phyloP scores from a whole-genome alignment of 2,797 vertebrate genomes.

The Clarias pachynema region DNA sequence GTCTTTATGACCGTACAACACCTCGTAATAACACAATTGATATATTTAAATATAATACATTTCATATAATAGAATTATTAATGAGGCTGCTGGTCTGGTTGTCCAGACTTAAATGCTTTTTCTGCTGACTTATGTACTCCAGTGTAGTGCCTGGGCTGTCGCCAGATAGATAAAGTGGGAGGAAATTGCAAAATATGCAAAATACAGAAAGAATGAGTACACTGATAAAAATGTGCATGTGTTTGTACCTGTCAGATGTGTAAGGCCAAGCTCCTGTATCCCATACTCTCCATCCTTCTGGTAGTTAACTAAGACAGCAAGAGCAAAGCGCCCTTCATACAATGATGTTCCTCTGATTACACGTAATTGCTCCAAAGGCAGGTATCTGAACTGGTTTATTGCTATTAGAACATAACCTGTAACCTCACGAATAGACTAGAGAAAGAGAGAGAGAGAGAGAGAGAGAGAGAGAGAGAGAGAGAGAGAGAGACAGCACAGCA shows the following conservation, averaged over 20 bases:
- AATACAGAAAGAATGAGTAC: background rate
- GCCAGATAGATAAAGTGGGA: background rate
- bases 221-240: slow-evolving; percentile 6
- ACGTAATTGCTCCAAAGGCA: slow-evolving; percentile 91
- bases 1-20: too few relatives aligned
- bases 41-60: background rate
- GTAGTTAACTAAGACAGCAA: slow-evolving; percentile 93
- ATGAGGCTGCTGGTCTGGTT: background rate
- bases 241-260: slow-evolving; percentile 87
- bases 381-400: slow-evolving; percentile 88
- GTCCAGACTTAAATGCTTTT: slow-evolving; percentile 2
- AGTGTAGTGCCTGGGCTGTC: slow-evolving; percentile 27
- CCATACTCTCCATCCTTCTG: slow-evolving; percentile 88
- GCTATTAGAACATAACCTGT: slow-evolving; percentile 93
- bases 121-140: slow-evolving; percentile 4
- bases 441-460: slow-evolving; percentile 23
- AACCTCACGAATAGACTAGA: slow-evolving; percentile 94
- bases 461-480: slow-evolving; percentile 28
- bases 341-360: slow-evolving; percentile 92
- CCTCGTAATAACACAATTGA: background rate
- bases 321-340: slow-evolving; percentile 85
- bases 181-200: slow-evolving; percentile 16
- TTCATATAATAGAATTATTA: background rate
- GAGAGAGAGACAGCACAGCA: background rate
- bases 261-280: slow-evolving; percentile 90